These are phyloP conservation scores for Prionace glauca DNA, from an alignment of 2,797 vertebrate genomes.

Conservation along the genomic window DNA sequence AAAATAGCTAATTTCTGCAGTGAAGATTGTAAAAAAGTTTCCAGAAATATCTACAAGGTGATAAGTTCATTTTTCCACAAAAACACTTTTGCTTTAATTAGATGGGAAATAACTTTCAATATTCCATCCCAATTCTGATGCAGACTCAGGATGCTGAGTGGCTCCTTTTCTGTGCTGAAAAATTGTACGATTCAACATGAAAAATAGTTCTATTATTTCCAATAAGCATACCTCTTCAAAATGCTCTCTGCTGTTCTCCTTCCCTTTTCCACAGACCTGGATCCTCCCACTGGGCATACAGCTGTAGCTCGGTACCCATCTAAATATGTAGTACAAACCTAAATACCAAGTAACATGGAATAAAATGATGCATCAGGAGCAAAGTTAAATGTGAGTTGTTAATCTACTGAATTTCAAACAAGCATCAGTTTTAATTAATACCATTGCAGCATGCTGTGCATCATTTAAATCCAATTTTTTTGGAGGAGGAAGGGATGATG, in stretches of 20 bases:
- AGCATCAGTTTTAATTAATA: neutral
- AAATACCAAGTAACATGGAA: neutral
- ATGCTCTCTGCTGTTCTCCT: conserved; percentile 65
- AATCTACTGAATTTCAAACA: neutral
- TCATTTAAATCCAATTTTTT: neutral
- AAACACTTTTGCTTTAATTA: neutral
- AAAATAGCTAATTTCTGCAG: neutral
- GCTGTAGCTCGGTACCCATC: conserved; percentile 76
- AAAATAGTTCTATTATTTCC: neutral
- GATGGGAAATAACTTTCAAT: neutral
- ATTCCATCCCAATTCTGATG: neutral
- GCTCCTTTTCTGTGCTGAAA: neutral
- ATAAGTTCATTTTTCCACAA: neutral
- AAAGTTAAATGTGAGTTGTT: neutral
- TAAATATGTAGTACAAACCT: conserved; percentile 77
- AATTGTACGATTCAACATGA: neutral
- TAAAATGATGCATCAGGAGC: neutral
- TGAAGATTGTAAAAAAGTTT: neutral
- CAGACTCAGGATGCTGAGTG: neutral
- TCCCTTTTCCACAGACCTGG: conserved; percentile 66
- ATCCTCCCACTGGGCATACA: conserved; percentile 70
- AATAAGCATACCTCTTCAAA: conserved; percentile 59
- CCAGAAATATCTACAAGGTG: neutral
- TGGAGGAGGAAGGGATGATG: neutral
- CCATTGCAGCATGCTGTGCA: neutral